Evolutionary conservation across 2,797 vertebrate genomes (phyloP).

Genomic region (Parauchenoglanis punctatus): DNA sequence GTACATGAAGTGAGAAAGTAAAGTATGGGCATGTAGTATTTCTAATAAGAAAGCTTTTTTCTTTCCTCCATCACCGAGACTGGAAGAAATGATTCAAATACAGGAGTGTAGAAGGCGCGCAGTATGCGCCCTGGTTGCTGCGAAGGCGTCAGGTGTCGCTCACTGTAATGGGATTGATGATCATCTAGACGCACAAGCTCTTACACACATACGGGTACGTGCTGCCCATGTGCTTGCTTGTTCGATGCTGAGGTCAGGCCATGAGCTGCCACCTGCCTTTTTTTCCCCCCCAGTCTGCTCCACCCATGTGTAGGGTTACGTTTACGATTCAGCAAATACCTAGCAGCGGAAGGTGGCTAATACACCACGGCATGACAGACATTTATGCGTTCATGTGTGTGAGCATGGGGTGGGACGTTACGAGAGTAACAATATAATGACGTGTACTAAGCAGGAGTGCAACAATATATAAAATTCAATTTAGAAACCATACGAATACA

Average conservation of each 20-base stretch:
- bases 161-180: conserved; percentile 40
- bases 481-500: neutral
- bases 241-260: conserved; percentile 13
- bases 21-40: no score
- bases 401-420: neutral
- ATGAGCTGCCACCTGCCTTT: conserved; percentile 32
- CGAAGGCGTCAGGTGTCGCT: conserved; percentile 25
- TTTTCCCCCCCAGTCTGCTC: conserved; percentile 27
- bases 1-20: neutral
- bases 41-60: no score
- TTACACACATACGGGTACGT: neutral
- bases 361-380: neutral
- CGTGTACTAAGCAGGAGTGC: neutral
- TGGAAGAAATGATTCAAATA: no score
- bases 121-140: neutral
- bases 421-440: neutral
- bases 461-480: neutral
- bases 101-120: neutral
- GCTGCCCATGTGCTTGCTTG: conserved; percentile 8
- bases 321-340: conserved; percentile 32
- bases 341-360: conserved; percentile 41
- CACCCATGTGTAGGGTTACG: conserved; percentile 31
- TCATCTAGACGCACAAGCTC: neutral
- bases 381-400: neutral
- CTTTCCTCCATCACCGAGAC: no score